Evolutionary conservation across 2,113 vertebrate genomes (phyloP), one percentile per base, ranked within the genome.

Genomic region (Callaeas wilsoni): DNA sequence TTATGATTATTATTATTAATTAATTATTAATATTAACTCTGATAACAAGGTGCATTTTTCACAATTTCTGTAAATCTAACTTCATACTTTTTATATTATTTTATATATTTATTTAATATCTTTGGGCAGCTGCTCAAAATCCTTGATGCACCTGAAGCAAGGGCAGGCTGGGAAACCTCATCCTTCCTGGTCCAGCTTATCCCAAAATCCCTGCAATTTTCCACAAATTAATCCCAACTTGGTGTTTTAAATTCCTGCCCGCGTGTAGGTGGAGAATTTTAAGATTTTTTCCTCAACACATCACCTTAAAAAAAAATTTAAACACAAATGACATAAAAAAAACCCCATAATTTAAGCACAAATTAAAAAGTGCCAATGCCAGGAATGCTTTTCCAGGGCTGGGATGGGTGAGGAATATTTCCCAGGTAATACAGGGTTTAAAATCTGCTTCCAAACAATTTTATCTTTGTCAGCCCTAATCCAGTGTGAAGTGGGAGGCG

Each of bases 351-450:
- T 57, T 87, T 18, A 68, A 81, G 41, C 3, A 39, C 23, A 33
- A 42, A 47, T 21, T n/a, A n/a, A n/a, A 37, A 30, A 1, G 1
- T 9, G 23, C 11, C n/a, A n/a, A n/a, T n/a, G n/a, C n/a, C n/a
- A n/a, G n/a, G n/a, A n/a, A n/a, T n/a, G n/a, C n/a, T n/a, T 79
- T 39, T 19, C 32, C 10, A 2, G 33, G 25, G 62, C 27, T 63
- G 63, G 37, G 63, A 35, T 32, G 57, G n/a, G 26, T 10, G 4
- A 83, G 76, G 56, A 60, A 44, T 0, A 0, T 18, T 77, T 50
- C n/a, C n/a, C n/a, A n/a, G n/a, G n/a, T n/a, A 29, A 47, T 0
- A 32, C 0, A 0, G 32, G 25, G n/a, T 47, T 39, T 32, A 15
- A 57, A 50, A 25, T 7, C 10, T 16, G 33, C 9, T 79, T 47